These are phyloP conservation scores for Halictus rubicundus DNA, from an alignment of 1,140 invertebrate genomes.

Conservation along the genomic window DNA sequence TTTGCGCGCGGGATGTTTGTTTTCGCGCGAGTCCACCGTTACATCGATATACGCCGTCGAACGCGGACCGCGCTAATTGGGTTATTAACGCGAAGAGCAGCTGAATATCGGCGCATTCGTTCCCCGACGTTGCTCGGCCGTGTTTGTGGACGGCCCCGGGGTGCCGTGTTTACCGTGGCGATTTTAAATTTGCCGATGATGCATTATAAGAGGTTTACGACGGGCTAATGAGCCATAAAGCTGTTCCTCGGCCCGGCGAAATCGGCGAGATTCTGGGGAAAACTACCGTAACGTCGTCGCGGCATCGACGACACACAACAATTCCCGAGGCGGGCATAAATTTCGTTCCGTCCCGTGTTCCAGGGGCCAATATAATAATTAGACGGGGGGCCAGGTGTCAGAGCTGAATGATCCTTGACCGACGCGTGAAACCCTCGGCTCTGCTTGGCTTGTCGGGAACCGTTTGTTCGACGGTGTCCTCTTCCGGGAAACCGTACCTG, in stretches of 20 bases:
- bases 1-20: conserved; percentile 6
- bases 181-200: conserved; percentile 28
- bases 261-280: background rate
- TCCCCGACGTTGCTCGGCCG: too few species aligned
- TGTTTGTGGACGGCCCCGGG: background rate
- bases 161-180: conserved; percentile 4
- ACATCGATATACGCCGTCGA: background rate
- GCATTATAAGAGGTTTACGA: conserved; percentile 16
- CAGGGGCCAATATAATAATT: background rate
- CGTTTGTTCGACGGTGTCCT: background rate
- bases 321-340: background rate
- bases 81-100: conserved; percentile 12
- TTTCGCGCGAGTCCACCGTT: background rate
- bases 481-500: background rate
- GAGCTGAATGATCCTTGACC: conserved; percentile 8
- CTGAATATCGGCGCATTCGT: background rate
- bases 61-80: conserved; percentile 23
- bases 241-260: background rate
- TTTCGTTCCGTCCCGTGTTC: background rate
- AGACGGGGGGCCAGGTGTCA: conserved; percentile 3
- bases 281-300: background rate
- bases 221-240: conserved; percentile 5
- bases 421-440: too few species aligned
- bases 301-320: too few species aligned
- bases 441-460: too few species aligned